phyloP scores from a whole-genome alignment of 2,113 vertebrate genomes.

The Tragelaphus scriptus region DNA sequence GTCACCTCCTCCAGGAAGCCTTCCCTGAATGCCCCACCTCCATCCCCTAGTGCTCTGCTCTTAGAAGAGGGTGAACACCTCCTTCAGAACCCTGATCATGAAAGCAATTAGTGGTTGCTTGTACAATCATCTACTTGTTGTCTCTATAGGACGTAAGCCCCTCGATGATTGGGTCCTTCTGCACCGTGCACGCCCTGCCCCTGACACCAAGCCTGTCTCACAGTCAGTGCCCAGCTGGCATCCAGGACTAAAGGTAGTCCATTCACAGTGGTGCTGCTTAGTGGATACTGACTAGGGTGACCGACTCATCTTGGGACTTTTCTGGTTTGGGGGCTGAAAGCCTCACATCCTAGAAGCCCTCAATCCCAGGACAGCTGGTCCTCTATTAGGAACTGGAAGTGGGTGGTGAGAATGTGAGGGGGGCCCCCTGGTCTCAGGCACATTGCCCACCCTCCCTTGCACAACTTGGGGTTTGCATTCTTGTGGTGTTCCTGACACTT shows the following conservation, averaged over 20 bases:
- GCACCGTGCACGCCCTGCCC: fast-evolving
- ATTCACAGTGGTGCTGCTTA: not conserved
- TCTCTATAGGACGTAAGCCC: not conserved
- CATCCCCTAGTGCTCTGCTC: not conserved
- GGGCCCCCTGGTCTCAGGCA: not conserved
- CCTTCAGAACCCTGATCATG: not conserved
- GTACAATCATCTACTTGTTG: not conserved
- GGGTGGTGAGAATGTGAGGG: not conserved
- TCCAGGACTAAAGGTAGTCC: not conserved
- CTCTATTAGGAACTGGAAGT: not conserved
- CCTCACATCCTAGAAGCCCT: not conserved
- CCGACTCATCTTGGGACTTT: not conserved
- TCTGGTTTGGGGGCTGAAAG: not conserved
- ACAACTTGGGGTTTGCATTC: not conserved
- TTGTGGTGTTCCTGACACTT: not conserved
- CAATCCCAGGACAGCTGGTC: not conserved
- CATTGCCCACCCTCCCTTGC: not conserved
- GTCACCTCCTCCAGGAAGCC: conserved; percentile 21
- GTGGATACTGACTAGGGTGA: not conserved
- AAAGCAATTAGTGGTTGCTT: not conserved
- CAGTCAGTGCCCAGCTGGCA: not conserved
- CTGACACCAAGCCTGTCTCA: not conserved
- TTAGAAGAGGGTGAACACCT: not conserved
- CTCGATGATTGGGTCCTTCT: not conserved
- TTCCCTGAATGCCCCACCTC: not conserved